Conservation (phyloP, 2,888 invertebrate species). For the Tuberolachnus salignus region DNA sequence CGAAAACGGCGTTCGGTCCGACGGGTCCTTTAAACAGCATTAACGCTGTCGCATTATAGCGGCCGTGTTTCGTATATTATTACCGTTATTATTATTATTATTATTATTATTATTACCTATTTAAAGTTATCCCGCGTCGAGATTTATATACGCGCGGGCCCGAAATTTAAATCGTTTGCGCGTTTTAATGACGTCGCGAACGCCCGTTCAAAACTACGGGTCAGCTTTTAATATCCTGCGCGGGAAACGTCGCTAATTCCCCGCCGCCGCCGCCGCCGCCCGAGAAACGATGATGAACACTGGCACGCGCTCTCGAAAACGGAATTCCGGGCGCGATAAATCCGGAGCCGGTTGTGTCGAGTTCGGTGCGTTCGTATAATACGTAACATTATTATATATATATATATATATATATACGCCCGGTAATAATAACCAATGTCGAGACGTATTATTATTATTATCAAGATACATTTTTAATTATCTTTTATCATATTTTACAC, state of each 20-base stretch:
- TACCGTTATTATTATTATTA: too few species aligned
- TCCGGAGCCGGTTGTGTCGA: not conserved
- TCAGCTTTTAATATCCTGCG: constrained; percentile 54
- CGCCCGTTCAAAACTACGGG: not conserved
- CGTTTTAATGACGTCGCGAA: constrained; percentile 18
- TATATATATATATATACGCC: not conserved
- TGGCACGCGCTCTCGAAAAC: not conserved
- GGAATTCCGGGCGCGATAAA: constrained; percentile 50
- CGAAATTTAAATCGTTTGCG: constrained; percentile 39
- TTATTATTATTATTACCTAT: too few species aligned
- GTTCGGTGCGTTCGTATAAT: not conserved
- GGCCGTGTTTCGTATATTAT: not conserved
- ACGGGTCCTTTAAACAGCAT: not conserved
- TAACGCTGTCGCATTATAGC: not conserved
- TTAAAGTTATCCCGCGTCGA: too few species aligned
- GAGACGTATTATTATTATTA: too few species aligned
- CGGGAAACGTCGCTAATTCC: constrained; percentile 41
- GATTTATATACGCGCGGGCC: constrained; percentile 25
- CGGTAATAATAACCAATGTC: not conserved
- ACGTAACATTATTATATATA: not conserved
- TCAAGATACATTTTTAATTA: too few species aligned
- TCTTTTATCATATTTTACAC: too few species aligned
- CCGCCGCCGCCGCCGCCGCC: not conserved
- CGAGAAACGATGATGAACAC: constrained; percentile 6
- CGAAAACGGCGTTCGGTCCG: constrained; percentile 12